Evolutionary conservation across 2,797 vertebrate genomes (phyloP).

Genomic region (Sebastes matsubarae): DNA sequence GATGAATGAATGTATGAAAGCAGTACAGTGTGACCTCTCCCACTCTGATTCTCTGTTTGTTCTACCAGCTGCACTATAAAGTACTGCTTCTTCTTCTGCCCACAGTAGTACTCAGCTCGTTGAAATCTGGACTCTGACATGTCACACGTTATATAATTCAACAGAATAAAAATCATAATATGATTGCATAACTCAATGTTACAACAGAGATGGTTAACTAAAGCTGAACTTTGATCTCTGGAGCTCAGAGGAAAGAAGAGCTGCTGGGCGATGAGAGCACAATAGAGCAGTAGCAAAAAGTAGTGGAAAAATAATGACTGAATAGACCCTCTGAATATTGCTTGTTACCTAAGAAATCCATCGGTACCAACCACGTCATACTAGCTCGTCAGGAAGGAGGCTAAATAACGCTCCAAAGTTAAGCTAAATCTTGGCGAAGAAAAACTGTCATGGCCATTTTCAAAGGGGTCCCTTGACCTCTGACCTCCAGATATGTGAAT

Average conservation of each 20-base stretch:
- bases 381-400: too few species aligned
- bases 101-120: constrained; percentile 13
- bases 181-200: background rate
- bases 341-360: too few species aligned
- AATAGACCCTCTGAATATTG: too few species aligned
- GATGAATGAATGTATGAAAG: background rate
- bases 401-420: too few species aligned
- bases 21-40: constrained; percentile 7
- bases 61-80: background rate
- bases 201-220: constrained; percentile 9
- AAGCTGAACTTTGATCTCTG: constrained; percentile 20
- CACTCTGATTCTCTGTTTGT: constrained; percentile 33
- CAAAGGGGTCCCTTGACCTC: too few species aligned
- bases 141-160: constrained; percentile 3
- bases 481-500: too few species aligned
- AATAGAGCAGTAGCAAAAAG: background rate
- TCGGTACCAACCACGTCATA: too few species aligned
- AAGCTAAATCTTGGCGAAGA: too few species aligned
- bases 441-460: too few species aligned
- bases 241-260: background rate
- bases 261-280: background rate
- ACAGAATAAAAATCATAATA: background rate
- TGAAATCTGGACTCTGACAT: constrained; percentile 41
- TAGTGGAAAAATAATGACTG: background rate
- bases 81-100: background rate